Base-by-base conservation (phyloP, 2,888 invertebrate genomes). In the Perizoma affinitatum region DNA sequence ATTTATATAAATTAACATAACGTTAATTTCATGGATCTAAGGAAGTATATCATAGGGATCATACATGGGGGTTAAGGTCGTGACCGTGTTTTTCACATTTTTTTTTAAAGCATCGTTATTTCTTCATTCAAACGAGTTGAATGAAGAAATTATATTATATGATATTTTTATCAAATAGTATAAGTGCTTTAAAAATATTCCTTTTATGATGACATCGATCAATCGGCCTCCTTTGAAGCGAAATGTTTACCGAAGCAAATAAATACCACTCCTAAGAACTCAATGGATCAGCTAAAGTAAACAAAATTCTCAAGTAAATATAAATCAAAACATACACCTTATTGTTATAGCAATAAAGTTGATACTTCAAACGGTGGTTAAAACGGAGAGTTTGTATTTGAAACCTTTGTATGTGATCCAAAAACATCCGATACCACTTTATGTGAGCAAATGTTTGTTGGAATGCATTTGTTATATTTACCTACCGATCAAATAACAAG, bases 391-490 rank as follows among this genome's bases (percentile, higher is more conserved):
- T 48, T 22, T 67, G 70, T 73, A 71, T 75, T 74, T 71, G 81
- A 75, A 75, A 78, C 81, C 76, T 81, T 86, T 86, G 83, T 86
- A 77, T 79, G 79, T 82, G 87, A 86, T 85, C 83, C 77, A 75
- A 83, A 85, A 84, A 85, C 84, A 84, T 87, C 83, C 83, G 80
- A 86, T 78, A 79, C 76, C 81, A 85, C 85, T 84, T 70, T 75
- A 78, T 76, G 72, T 76, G 76, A 72, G 75, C 78, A 80, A 85
- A 86, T 79, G 74, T 82, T 82, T 79, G 78, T 79, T 80, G 78
- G 50, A 54, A 58, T 52, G 54, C 44, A 62, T 51, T 40, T 54
- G 50, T 63, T 48, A 46, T 58, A 54, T 58, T 62, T 62, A 58
- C 56, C 22, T 5, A 53, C 7, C n/a, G 57, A 50, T 57, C 44